Percentiles rank a stretch among this genome's conserved stretches.
Conservation (phyloP, 2,888 invertebrate genomes). For the Ornithoptera alexandrae region DNA sequence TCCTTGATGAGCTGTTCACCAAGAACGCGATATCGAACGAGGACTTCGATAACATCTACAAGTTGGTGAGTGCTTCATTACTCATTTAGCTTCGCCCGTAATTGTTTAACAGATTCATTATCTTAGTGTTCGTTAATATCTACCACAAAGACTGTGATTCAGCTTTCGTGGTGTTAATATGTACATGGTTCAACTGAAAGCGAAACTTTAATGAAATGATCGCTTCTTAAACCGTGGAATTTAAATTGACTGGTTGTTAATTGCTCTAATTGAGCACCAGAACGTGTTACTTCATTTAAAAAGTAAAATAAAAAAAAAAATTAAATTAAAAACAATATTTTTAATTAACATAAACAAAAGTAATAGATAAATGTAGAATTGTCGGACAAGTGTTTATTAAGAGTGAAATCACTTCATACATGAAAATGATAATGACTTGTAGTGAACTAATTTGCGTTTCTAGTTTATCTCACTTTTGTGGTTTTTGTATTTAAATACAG, state of each 20-base stretch:
- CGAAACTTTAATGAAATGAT: neutral
- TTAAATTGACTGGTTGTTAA: no score
- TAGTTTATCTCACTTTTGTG: neutral
- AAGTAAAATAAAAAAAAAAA: no score
- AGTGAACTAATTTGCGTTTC: neutral
- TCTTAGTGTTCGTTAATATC: neutral
- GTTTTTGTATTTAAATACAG: neutral
- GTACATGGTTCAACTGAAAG: neutral
- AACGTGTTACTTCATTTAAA: no score
- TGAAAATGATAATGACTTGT: neutral
- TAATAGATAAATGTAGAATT: no score
- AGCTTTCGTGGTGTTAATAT: neutral
- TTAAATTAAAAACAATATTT: no score
- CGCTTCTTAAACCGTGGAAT: no score
- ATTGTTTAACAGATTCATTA: conserved; percentile 1
- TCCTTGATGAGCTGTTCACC: conserved; percentile 69
- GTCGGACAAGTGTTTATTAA: no score
- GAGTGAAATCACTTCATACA: neutral
- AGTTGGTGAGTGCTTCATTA: conserved; percentile 47
- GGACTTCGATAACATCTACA: conserved; percentile 57
- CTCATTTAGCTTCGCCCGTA: neutral
- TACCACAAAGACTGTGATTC: neutral
- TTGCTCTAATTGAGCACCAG: no score
- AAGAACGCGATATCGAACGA: conserved; percentile 60
- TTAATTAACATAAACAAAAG: no score